Evolutionary conservation across 2,113 vertebrate species (phyloP).

Genomic region (Poeciliopsis occidentalis): DNA sequence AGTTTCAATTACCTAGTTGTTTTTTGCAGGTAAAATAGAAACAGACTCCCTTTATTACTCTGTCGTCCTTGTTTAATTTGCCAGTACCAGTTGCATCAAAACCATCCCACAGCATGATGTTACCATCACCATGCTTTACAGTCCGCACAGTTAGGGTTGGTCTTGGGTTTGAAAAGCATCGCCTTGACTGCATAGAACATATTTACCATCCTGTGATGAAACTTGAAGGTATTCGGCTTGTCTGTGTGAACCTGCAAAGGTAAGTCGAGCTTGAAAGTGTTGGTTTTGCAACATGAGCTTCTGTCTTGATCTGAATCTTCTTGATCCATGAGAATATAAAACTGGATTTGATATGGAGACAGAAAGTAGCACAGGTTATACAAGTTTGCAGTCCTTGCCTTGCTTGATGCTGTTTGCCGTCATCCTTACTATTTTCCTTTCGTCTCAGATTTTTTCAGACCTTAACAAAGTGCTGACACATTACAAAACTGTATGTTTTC

Average conservation of each 20-base stretch:
- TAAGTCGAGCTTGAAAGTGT: neutral
- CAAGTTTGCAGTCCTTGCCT: no score
- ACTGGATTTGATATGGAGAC: neutral
- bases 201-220: neutral
- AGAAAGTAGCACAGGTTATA: neutral
- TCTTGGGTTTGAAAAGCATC: no score
- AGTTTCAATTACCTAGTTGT: no score
- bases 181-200: neutral
- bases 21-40: neutral
- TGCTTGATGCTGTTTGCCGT: no score
- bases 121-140: neutral
- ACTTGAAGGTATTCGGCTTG: neutral
- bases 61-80: neutral
- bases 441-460: neutral
- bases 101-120: neutral
- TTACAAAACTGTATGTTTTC: no score
- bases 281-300: neutral
- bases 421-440: neutral
- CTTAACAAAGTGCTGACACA: neutral
- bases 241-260: neutral
- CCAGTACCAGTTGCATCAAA: neutral
- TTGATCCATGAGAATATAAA: no score
- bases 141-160: neutral
- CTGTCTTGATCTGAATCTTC: neutral
- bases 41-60: neutral